Base-by-base conservation (phyloP, 2,113 vertebrate species). In the Perca schrenkii region DNA sequence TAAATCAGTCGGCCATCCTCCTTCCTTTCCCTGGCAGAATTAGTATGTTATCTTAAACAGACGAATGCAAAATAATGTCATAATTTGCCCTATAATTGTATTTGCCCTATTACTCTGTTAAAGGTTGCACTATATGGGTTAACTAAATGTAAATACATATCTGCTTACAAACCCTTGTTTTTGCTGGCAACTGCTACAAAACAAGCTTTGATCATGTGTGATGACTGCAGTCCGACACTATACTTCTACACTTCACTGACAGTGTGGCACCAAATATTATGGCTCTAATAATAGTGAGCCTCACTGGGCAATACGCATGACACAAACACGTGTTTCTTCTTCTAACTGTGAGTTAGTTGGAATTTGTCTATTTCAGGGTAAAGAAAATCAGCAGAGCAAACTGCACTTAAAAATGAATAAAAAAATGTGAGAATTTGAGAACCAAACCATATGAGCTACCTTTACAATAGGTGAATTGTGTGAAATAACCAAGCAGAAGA, bases 181-280 rank as follows among this genome's bases (percentile, higher is more conserved):
- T 74, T 56, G 31, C 17, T 73, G 36, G 7, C 12, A 16, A 19
- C 1, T 78, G 61, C 63, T 63, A 25, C 53, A 68, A 84, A 68
- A 65, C 69, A 28, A 36, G 63, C 56, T 77, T 67, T 79, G 25
- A 68, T 64, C 12, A 4, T 57, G 31, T 61, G 52, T 68, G 66
- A 31, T 58, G 36, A 73, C 56, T 19, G 31, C 67, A 63, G 43
- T 61, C 61, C 36, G 47, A 53, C 31, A 65, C 11, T 15, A 10
- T 62, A 28, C 31, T 68, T 56, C 6, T 31, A n/a, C 74, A 36
- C 22, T 71, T 15, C 16, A 46, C 31, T 69, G 63, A 75, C 46
- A n/a, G 40, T 43, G 19, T 83, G 21, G 79, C 12, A 43, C 40
- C 25, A 50, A n/a, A 40, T 34, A 47, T 73, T 72, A 57, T 8